Evolutionary conservation across 1,140 invertebrate species (phyloP).

Genomic region (Leptinotarsa undecemlineata): DNA sequence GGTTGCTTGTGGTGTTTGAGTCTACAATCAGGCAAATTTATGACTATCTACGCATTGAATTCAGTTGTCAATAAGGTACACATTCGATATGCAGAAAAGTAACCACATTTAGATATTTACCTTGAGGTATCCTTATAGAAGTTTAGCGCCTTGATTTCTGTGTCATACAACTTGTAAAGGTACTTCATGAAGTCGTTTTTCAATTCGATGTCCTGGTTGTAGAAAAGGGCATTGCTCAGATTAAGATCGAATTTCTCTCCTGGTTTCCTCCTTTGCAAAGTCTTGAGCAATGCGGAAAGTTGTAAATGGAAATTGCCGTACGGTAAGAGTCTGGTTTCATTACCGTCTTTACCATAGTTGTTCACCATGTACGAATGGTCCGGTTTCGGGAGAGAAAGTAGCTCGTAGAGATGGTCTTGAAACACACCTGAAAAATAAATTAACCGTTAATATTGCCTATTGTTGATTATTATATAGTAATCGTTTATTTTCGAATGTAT

Average conservation of each 20-base stretch:
- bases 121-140: constrained; percentile 53
- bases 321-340: constrained; percentile 29
- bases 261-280: constrained; percentile 20
- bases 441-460: neutral
- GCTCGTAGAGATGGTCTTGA: constrained; percentile 61
- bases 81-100: too few species aligned
- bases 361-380: constrained; percentile 48
- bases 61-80: too few species aligned
- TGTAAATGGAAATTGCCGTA: constrained; percentile 38
- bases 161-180: constrained; percentile 54
- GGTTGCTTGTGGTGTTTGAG: too few species aligned
- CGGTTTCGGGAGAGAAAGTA: constrained; percentile 60
- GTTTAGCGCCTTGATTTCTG: constrained; percentile 56
- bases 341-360: constrained; percentile 38
- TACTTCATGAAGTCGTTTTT: constrained; percentile 55
- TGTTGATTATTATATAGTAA: too few species aligned
- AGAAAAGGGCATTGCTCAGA: constrained; percentile 61
- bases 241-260: constrained; percentile 51
- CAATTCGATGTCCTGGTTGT: constrained; percentile 55
- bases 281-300: constrained; percentile 37
- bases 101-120: constrained; percentile 11
- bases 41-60: too few species aligned
- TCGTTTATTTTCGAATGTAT: too few species aligned
- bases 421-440: constrained; percentile 55
- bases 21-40: too few species aligned